Conservation (phyloP, 2,888 invertebrate species). For the Dendrolimus pini region DNA sequence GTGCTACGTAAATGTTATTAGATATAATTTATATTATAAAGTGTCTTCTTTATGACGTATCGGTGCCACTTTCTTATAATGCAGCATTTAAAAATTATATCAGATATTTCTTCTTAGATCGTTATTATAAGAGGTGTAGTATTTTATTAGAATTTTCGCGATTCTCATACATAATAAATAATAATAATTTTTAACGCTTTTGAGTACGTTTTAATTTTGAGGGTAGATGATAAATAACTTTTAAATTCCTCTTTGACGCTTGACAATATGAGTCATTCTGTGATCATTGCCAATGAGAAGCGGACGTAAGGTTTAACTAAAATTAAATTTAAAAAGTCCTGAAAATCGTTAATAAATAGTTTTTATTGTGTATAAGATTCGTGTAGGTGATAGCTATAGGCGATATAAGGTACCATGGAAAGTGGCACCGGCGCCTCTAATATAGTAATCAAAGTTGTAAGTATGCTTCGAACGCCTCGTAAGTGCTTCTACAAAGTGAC, state of each 20-base stretch:
- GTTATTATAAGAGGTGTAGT: conserved; percentile 37
- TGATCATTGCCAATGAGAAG: too few species aligned
- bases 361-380: too few species aligned
- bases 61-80: conserved; percentile 38
- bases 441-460: conserved; percentile 47
- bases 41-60: conserved; percentile 45
- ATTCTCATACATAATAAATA: conserved; percentile 12
- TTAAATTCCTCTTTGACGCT: too few species aligned
- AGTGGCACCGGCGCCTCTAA: conserved; percentile 29
- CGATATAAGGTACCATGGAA: conserved; percentile 19
- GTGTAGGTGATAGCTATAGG: not conserved
- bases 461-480: conserved; percentile 66
- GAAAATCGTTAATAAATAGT: too few species aligned
- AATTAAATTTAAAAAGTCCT: too few species aligned
- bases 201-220: too few species aligned
- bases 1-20: conserved; percentile 60
- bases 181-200: too few species aligned
- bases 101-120: conserved; percentile 49
- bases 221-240: too few species aligned
- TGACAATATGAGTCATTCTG: too few species aligned
- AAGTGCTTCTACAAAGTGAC: conserved; percentile 64
- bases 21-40: conserved; percentile 61
- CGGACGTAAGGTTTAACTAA: too few species aligned
- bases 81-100: conserved; percentile 53
- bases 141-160: conserved; percentile 4